A percentile compares a stretch with the other conserved stretches of the same genome.
phyloP scores from a whole-genome alignment of 2,888 invertebrate genomes.

The Epistrophe eligans region DNA sequence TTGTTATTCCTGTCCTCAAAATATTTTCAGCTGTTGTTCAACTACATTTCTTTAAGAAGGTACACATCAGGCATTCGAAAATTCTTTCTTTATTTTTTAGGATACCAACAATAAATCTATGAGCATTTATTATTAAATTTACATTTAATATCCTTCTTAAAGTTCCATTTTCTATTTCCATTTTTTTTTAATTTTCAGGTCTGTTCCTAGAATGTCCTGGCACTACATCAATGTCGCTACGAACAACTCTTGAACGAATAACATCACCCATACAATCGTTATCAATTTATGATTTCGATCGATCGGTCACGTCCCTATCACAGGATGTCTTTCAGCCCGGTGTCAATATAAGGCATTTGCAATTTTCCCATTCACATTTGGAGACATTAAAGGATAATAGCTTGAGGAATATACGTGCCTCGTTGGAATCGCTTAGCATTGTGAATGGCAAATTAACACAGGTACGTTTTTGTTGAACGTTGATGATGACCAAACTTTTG shows the following conservation, averaged over 20 bases:
- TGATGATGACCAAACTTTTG: constrained; percentile 22
- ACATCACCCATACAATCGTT: constrained; percentile 91
- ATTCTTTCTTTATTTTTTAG: too few species aligned
- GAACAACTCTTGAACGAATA: constrained; percentile 89
- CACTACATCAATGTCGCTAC: constrained; percentile 90
- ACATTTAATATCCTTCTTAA: constrained; percentile 13
- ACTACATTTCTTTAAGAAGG: too few species aligned
- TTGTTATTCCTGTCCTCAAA: too few species aligned
- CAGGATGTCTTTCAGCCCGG: constrained; percentile 89
- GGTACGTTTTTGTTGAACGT: constrained; percentile 79
- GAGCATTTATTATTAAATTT: constrained; percentile 43
- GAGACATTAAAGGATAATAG: constrained; percentile 90
- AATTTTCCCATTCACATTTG: constrained; percentile 90
- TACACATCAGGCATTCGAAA: too few species aligned
- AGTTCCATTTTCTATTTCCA: not conserved
- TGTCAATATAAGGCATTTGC: constrained; percentile 89
- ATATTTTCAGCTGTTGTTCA: too few species aligned
- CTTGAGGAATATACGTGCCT: constrained; percentile 88
- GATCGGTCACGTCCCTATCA: constrained; percentile 90
- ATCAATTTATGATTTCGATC: constrained; percentile 94
- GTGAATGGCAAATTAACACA: constrained; percentile 88
- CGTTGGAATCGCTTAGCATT: constrained; percentile 91
- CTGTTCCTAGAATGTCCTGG: constrained; percentile 95
- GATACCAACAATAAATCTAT: constrained; percentile 27
- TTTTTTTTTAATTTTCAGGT: constrained; percentile 85